Evolutionary conservation across 2,888 invertebrate species (phyloP), one percentile per base, ranked within the genome.

Genomic region (Phasia obesa): DNA sequence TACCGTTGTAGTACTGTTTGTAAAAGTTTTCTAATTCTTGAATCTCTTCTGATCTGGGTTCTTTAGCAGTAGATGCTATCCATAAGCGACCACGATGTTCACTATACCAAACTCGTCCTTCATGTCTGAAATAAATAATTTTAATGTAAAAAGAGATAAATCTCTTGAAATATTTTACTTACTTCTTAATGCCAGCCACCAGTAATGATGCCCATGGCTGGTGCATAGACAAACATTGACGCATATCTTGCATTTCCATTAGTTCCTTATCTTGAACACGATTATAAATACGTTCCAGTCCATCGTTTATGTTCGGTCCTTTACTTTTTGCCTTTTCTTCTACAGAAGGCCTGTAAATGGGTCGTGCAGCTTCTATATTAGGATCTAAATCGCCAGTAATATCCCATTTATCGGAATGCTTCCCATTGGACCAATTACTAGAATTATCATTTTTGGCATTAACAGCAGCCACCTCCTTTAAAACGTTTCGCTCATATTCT

Each of bases 161-260:
- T 42, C 17, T 17, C 2, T 1, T 17, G n/a, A 7, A n/a, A 62
- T 0, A 5, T 31, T 51, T 49, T 42, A 27, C 69, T 76, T 88
- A 96, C 97, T 94, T 93, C 92, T 99, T 99, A 86, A 99, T 97
- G 67, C 98, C 99, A n/a, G 95, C 94, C 0, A 98, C 94, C 0
- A 99, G 93, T 38, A 99, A 92, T 0, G 97, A 97, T 0, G 99
- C 99, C 94, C 97, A 98, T 0, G 99, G 99, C 89, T 99, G 99
- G 91, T 98, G 98, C 95, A 99, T 95, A 86, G 97, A 97, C 15
- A 99, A 92, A 90, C 98, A 99, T 86, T 94, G 93, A 1, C 98
- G 98, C 86, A 95, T 93, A 91, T 98, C 98, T 55, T 94, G 93
- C 94, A 97, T 96, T 92, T 96, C 95, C 87, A 95, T 93, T 67